Conservation (phyloP, 1,140 invertebrate genomes). For the Diorhabda carinulata region DNA sequence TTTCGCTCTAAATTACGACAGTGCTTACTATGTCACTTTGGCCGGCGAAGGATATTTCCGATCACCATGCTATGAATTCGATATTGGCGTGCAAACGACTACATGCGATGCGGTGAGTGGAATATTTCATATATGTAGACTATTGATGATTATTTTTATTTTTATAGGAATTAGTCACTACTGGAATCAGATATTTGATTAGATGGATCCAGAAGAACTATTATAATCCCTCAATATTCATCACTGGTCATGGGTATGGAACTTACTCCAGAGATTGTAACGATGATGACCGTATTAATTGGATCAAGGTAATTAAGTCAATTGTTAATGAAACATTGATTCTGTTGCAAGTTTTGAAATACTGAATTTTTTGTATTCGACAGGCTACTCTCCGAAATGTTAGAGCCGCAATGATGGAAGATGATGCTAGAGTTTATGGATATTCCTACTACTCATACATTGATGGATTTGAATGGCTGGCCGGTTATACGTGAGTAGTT, state of each 20-base stretch:
- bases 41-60: not conserved
- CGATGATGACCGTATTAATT: not conserved
- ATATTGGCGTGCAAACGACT: not conserved
- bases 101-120: not conserved
- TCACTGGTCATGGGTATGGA: not conserved
- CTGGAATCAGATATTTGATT: not conserved
- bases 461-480: conserved; percentile 3
- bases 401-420: not conserved
- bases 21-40: not conserved
- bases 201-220: not conserved
- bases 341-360: not conserved
- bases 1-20: conserved; percentile 1
- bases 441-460: not conserved
- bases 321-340: not conserved
- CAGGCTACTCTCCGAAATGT: not conserved
- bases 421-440: conserved; percentile 1
- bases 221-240: not conserved
- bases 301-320: not conserved
- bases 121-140: not conserved
- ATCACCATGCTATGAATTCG: not conserved
- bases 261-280: not conserved
- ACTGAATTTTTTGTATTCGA: not conserved
- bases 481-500: not conserved
- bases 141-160: not conserved
- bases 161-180: not conserved